Evolutionary conservation across 2,888 invertebrate species (phyloP).

Genomic region (Xanthostigma xanthostigma): DNA sequence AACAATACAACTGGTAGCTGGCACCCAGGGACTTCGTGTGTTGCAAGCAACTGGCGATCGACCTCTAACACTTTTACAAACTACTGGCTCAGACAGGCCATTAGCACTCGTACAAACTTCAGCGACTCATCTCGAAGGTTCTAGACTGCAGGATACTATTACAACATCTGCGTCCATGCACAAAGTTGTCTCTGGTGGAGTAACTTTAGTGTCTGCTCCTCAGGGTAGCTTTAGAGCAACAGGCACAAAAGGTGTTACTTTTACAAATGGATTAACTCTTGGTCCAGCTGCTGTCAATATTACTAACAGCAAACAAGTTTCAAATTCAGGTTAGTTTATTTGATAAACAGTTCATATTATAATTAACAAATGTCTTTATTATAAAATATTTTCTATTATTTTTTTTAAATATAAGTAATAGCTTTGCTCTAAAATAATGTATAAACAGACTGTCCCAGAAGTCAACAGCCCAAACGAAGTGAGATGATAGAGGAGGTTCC

Average conservation of each 20-base stretch:
- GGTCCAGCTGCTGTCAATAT: constrained; percentile 1
- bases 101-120: constrained; percentile 26
- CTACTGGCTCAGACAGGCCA: constrained; percentile 28
- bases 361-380: too few species aligned
- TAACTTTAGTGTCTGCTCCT: neutral
- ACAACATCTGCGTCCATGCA: neutral
- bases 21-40: constrained; percentile 28
- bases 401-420: too few species aligned
- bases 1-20: constrained; percentile 31
- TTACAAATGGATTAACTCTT: constrained; percentile 2
- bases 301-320: neutral
- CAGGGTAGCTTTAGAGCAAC: neutral
- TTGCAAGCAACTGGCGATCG: constrained; percentile 20
- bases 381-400: too few species aligned
- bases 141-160: neutral
- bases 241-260: constrained; percentile 2
- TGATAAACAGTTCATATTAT: too few species aligned
- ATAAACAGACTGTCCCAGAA: too few species aligned
- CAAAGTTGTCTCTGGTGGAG: constrained; percentile 2
- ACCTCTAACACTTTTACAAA: constrained; percentile 22
- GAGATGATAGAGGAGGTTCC: too few species aligned
- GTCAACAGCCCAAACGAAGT: too few species aligned
- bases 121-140: constrained; percentile 9
- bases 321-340: too few species aligned
- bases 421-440: too few species aligned